phyloP scores from a whole-genome alignment of 2,888 invertebrate genomes.

The Lithophane semibrunnea region DNA sequence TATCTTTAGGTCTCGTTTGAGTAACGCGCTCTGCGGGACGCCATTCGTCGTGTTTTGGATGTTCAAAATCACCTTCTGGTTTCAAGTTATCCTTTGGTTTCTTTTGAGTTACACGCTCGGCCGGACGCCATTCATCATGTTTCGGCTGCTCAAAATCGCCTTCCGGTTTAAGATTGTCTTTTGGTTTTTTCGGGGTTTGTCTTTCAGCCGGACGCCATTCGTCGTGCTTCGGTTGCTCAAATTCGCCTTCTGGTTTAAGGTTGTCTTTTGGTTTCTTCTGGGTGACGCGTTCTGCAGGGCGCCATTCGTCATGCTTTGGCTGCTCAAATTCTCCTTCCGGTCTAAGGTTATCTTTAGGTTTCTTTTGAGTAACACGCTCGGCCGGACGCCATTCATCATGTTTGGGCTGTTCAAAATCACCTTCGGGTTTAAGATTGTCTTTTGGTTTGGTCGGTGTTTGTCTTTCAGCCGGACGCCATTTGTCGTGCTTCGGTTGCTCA shows the following conservation, averaged over 20 bases:
- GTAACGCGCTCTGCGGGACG: slow-evolving; percentile 81
- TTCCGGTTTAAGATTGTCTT: slow-evolving; percentile 76
- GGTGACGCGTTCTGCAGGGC: slow-evolving; percentile 26
- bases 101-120: slow-evolving; percentile 70
- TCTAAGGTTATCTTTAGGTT: slow-evolving; percentile 83
- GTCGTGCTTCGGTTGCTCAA: slow-evolving; percentile 75
- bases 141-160: slow-evolving; percentile 13
- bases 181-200: slow-evolving; percentile 64
- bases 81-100: slow-evolving; percentile 91
- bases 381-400: slow-evolving; percentile 79
- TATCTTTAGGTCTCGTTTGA: slow-evolving; percentile 70
- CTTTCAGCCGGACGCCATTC: slow-evolving; percentile 79
- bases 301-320: slow-evolving; percentile 59
- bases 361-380: slow-evolving; percentile 72
- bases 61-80: slow-evolving; percentile 88
- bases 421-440: slow-evolving; percentile 89
- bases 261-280: slow-evolving; percentile 86
- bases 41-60: slow-evolving; percentile 73
- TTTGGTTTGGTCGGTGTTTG: slow-evolving; percentile 59
- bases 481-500: slow-evolving; percentile 73
- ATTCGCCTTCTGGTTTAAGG: slow-evolving; percentile 77
- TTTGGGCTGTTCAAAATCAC: slow-evolving; percentile 86
- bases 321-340: slow-evolving; percentile 88
- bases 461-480: slow-evolving; percentile 73
- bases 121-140: slow-evolving; percentile 47